Evolutionary conservation across 2,888 invertebrate species (phyloP).

Genomic region (Choristoneura rosaceana): DNA sequence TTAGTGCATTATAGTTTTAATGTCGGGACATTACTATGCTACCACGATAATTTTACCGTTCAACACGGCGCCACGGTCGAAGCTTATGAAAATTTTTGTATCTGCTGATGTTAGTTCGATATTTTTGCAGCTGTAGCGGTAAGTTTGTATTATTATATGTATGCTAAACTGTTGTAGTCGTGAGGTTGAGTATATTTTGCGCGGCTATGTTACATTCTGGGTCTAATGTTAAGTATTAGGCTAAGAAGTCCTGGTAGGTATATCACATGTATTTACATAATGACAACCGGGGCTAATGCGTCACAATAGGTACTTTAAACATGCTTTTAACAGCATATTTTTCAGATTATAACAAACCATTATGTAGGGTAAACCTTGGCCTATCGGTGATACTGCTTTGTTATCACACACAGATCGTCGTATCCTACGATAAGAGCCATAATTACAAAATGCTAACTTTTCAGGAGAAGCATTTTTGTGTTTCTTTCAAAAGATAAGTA

Average conservation of each 20-base stretch:
- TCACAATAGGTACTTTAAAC: too few relatives aligned
- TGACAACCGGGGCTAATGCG: too few relatives aligned
- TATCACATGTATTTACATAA: too few relatives aligned
- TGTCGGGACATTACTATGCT: conserved; percentile 5
- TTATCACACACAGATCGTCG: too few relatives aligned
- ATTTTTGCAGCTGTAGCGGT: background rate
- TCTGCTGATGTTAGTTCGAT: background rate
- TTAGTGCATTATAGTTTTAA: conserved; percentile 44
- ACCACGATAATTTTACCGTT: conserved; percentile 9
- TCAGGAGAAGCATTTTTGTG: too few relatives aligned
- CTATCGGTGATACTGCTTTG: too few relatives aligned
- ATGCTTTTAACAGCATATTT: too few relatives aligned
- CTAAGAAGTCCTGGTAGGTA: background rate
- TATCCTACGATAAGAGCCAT: too few relatives aligned
- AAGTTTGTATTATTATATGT: conserved; percentile 17
- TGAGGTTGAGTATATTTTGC: conserved; percentile 18
- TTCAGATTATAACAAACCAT: too few relatives aligned
- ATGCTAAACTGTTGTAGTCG: conserved; percentile 16
- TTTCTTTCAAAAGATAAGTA: too few relatives aligned
- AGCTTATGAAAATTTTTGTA: background rate
- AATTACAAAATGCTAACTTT: too few relatives aligned
- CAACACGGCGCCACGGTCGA: background rate
- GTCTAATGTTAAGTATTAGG: conserved; percentile 31
- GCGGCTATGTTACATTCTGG: conserved; percentile 24
- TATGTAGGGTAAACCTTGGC: too few relatives aligned